These are phyloP conservation scores for Euphydryas editha DNA, from an alignment of 2,888 invertebrate species.

Conservation along the genomic window DNA sequence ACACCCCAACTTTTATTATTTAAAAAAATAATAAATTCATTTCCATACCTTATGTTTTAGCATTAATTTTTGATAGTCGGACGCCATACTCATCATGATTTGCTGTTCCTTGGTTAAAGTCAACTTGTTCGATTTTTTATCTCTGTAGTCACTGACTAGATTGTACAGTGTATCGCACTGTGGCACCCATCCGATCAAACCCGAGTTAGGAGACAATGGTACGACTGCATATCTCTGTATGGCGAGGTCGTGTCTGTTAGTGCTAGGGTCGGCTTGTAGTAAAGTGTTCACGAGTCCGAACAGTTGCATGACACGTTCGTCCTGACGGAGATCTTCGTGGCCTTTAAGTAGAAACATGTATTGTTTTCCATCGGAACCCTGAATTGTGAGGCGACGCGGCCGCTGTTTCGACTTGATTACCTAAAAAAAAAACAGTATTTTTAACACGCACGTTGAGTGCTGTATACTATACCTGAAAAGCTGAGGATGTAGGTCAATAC, in stretches of 20 bases:
- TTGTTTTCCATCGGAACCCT: conserved; percentile 97
- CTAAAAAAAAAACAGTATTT: conserved; percentile 57
- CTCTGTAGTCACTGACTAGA: conserved; percentile 97
- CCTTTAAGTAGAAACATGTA: conserved; percentile 99
- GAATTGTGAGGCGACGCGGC: conserved; percentile 96
- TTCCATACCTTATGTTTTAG: conserved; percentile 95
- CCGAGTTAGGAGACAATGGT: conserved; percentile 98
- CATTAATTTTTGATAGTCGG: conserved; percentile 98
- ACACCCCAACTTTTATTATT: too few relatives aligned
- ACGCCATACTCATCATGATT: conserved; percentile 98
- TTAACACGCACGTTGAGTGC: too few relatives aligned
- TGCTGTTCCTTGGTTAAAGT: conserved; percentile 97
- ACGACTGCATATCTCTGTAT: conserved; percentile 97
- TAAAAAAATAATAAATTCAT: too few relatives aligned
- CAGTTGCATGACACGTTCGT: conserved; percentile 99
- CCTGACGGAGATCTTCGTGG: conserved; percentile 99
- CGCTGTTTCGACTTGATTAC: conserved; percentile 99
- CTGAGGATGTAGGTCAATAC: too few relatives aligned
- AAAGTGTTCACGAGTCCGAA: conserved; percentile 98
- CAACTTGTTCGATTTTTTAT: conserved; percentile 94
- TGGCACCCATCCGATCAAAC: conserved; percentile 99
- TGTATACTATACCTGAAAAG: too few relatives aligned
- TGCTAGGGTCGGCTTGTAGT: conserved; percentile 96
- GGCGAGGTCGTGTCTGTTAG: conserved; percentile 92
- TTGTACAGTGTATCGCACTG: conserved; percentile 99